Evolutionary conservation across 1,140 invertebrate genomes (phyloP), one percentile per base, ranked within the genome.

Genomic region (Drosophila auraria): DNA sequence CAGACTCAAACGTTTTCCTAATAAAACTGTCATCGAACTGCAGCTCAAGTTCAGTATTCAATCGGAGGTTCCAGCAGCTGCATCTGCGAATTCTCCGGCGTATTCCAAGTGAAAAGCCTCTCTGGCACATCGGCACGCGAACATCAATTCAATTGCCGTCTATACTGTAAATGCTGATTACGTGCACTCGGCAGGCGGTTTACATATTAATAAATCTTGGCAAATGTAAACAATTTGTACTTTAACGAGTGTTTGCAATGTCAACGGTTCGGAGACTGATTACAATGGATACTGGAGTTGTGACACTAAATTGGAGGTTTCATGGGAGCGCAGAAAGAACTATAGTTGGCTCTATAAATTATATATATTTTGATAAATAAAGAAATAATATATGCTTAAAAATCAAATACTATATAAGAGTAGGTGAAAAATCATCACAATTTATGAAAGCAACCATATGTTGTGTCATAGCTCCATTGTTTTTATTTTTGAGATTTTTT

Each of bases 41-140:
- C 9, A 23, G 38, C n/a, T 36, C 23, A 9, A 9, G 40, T 44
- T 73, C 45, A 73, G 70, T 73, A 27, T 44, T 72, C 47, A 40
- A n/a, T 60, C n/a, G 17, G 45, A 58, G 64, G 3, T 23, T 30
- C n/a, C 5, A 73, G n/a, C 23, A 6, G 30, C 6, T 5, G 14
- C 47, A 58, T 20, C n/a, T 20, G 2, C 0, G 11, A 38, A 6
- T 44, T 51, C 27, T 40, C 14, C 27, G 2, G 12, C 8, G 15
- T 20, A 8, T 54, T 54, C 12, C 11, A 11, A 40, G 30, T 49
- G 27, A 40, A 33, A 33, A 49, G 17, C 25, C 50, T 50, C 23
- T 8, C n/a, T n/a, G n/a, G n/a, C n/a, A n/a, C n/a, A n/a, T n/a
- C 12, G 30, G 36, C 69, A 66, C 54, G 72, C 72, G 33, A 76